Base-by-base conservation (phyloP, 30 jellyfish, hydroid and myxozoan species). In the Clytia hemisphaerica region DNA sequence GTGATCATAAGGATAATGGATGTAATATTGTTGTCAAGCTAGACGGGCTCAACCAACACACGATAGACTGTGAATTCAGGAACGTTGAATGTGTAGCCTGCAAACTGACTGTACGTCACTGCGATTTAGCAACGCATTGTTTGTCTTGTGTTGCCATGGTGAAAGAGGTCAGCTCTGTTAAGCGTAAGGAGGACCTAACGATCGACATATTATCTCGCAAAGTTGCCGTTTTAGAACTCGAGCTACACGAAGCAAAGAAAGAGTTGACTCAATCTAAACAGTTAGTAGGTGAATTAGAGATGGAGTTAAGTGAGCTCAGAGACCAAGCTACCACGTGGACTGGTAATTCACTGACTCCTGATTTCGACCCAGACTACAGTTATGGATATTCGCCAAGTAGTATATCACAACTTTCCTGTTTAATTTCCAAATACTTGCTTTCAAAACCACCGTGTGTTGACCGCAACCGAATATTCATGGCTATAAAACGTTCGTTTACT, bases 311-410 rank as follows among this genome's bases (percentile, higher is more conserved):
- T 37, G 73, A 86, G 28, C 71, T 86, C n/a, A 79, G 82, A 5
- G 91, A 77, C 36, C 46, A 37, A 32, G 35, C 75, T n/a, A 45
- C 73, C 34, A 82, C 61, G 29, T 48, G 86, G 49, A 65, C 61
- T 32, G n/a, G n/a, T n/a, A 57, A 9, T 38, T 37, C 72, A 0
- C 7, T 29, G 6, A 71, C 58, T 73, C 92, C 94, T 21, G 96
- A 86, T 7, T 86, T 83, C 81, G 96, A 86, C 59, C 92, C 93
- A 18, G 94, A 86, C 37, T 86, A 86, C 65, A 80, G 87, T 22
- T 86, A 86, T 51, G 96, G 96, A 6, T 86, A 86, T 65, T 86
- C 96, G 49, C 96, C 96, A 34, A 78, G 96, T 64, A 86, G 96
- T 57, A 78, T 86, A 47, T 85, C 96, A 28, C 92, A 86, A 47